Conservation (phyloP, 2,113 vertebrate species). For the Gulo gulo region DNA sequence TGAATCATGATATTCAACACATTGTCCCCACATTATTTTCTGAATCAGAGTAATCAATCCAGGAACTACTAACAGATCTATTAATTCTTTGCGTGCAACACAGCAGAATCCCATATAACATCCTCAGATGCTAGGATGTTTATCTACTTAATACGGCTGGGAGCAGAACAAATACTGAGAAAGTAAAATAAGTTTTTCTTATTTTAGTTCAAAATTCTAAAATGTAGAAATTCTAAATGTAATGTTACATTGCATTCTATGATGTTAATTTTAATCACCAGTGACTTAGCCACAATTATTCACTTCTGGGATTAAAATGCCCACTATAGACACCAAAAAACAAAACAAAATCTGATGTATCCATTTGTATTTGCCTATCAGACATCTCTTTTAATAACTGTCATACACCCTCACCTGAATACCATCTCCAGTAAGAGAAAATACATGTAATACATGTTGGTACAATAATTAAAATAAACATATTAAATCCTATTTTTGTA, state of each 20-base stretch:
- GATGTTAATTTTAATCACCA: neutral
- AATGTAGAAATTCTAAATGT: conserved; percentile 9
- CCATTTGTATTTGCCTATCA: neutral
- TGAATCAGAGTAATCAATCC: neutral
- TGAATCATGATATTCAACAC: neutral
- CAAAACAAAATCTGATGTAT: neutral
- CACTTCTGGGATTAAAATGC: neutral
- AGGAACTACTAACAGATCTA: neutral
- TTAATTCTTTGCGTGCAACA: neutral
- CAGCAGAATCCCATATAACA: neutral
- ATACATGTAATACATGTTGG: neutral
- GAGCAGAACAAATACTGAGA: neutral
- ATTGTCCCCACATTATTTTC: neutral
- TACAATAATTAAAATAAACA: neutral
- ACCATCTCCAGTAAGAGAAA: neutral
- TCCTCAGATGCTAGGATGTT: neutral
- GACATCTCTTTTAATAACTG: neutral
- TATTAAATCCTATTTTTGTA: neutral
- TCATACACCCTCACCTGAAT: neutral
- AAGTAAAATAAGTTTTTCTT: neutral
- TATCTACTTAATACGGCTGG: neutral
- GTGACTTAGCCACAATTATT: neutral
- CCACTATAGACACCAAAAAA: neutral
- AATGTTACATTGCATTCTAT: neutral
- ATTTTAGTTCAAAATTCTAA: conserved; percentile 36